These are phyloP conservation scores for Canis aureus DNA, from an alignment of 2,113 vertebrate species.

Conservation along the genomic window DNA sequence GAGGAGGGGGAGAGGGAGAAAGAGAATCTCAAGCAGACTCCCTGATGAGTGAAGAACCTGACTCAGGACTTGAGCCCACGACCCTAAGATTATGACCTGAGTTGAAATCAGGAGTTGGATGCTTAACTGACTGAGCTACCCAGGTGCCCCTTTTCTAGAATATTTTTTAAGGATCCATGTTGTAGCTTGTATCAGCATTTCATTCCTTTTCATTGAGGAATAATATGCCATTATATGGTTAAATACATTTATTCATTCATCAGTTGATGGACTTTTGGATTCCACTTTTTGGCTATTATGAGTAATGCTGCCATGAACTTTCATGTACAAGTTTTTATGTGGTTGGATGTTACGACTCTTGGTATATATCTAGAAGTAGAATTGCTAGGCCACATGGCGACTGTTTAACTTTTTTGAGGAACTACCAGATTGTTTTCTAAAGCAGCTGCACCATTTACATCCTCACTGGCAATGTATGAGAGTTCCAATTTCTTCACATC, in stretches of 20 bases:
- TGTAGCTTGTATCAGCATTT: neutral
- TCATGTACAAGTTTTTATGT: neutral
- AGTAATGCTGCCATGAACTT: neutral
- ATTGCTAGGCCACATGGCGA: neutral
- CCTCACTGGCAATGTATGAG: neutral
- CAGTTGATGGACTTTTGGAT: neutral
- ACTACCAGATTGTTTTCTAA: constrained; percentile 38
- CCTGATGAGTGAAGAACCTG: neutral
- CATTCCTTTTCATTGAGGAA: neutral
- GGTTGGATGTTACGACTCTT: neutral
- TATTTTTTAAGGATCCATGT: neutral
- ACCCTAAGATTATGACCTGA: neutral
- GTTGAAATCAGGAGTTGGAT: neutral
- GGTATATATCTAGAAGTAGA: neutral
- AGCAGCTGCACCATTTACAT: neutral
- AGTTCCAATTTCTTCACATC: neutral
- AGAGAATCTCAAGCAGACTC: neutral
- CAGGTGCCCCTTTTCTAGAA: neutral
- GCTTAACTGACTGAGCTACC: neutral
- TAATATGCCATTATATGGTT: neutral
- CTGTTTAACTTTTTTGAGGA: constrained; percentile 45
- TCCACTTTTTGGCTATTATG: neutral
- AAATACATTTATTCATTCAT: neutral
- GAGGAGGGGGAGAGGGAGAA: neutral
- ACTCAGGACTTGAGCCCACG: neutral